Conservation (phyloP, 2,797 vertebrate genomes). For the Falco columbarius region DNA sequence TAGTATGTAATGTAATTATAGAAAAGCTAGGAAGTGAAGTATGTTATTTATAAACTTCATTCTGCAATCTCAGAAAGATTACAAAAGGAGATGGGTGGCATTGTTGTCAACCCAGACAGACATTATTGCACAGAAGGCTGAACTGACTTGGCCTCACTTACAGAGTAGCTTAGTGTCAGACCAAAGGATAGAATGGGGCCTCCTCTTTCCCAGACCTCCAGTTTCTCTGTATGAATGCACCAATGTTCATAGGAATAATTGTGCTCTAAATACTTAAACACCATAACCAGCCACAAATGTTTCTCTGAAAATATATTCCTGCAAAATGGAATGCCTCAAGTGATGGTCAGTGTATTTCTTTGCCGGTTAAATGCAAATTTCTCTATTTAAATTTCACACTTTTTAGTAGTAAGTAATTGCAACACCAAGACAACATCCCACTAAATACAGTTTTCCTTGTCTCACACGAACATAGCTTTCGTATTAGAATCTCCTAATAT, state of each 20-base stretch:
- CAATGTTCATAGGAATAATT: neutral
- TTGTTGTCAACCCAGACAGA: neutral
- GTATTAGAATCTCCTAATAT: neutral
- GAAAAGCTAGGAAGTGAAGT: neutral
- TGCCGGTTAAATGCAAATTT: neutral
- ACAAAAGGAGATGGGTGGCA: neutral
- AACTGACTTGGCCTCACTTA: neutral
- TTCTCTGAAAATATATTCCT: neutral
- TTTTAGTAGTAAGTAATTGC: neutral
- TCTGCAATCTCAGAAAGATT: neutral
- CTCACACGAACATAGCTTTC: neutral
- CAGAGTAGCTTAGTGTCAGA: neutral
- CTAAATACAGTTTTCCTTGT: neutral
- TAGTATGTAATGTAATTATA: neutral
- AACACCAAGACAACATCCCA: neutral
- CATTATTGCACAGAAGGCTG: neutral
- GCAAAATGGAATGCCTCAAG: neutral
- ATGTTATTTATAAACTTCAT: neutral
- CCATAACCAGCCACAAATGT: neutral
- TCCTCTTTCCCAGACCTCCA: neutral
- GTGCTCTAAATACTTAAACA: neutral
- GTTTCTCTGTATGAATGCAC: neutral
- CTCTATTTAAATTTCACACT: neutral
- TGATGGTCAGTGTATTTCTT: neutral
- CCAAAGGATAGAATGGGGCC: accelerated